Evolutionary conservation across 2,113 vertebrate species (phyloP).

Genomic region (Gnathonemus echidnorhynchus): DNA sequence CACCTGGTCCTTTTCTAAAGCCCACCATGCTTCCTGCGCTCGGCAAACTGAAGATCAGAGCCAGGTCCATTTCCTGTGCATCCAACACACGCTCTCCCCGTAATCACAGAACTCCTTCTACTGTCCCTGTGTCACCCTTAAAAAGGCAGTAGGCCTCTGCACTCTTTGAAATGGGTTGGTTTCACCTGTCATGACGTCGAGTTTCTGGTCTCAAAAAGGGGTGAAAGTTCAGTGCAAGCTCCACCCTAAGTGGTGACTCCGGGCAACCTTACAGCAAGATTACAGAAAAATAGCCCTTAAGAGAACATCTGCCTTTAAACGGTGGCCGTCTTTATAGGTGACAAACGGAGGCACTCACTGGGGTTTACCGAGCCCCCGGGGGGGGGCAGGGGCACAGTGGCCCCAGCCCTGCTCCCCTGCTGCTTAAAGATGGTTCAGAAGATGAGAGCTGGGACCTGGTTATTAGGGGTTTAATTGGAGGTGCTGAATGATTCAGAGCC

Average conservation of each 20-base stretch:
- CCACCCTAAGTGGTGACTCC: constrained; percentile 60
- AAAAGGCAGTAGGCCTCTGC: constrained; percentile 37
- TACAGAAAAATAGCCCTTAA: constrained; percentile 64
- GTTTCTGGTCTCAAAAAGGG: constrained; percentile 23
- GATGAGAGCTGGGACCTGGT: constrained; percentile 60
- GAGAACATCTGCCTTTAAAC: constrained; percentile 63
- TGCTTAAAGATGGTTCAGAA: constrained; percentile 49
- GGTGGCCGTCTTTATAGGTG: constrained; percentile 64
- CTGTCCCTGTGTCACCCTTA: background rate
- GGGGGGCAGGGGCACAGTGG: constrained; percentile 45
- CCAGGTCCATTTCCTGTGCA: background rate
- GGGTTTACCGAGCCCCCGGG: constrained; percentile 46
- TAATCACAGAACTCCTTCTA: background rate
- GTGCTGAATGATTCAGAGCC: constrained; percentile 63
- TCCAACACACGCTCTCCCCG: background rate
- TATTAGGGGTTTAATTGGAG: constrained; percentile 69
- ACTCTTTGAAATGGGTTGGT: constrained; percentile 45
- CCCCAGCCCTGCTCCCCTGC: constrained; percentile 57
- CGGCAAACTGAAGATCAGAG: background rate
- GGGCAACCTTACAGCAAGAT: constrained; percentile 60
- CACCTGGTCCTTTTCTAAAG: background rate
- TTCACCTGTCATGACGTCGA: constrained; percentile 37
- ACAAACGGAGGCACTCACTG: constrained; percentile 57
- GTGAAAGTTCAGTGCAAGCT: constrained; percentile 43
- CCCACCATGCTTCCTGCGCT: background rate